Percentiles rank a stretch among this genome's conserved stretches.
Conservation (phyloP, 92 coral and sea anemone genomes). For the Porites lobata region DNA sequence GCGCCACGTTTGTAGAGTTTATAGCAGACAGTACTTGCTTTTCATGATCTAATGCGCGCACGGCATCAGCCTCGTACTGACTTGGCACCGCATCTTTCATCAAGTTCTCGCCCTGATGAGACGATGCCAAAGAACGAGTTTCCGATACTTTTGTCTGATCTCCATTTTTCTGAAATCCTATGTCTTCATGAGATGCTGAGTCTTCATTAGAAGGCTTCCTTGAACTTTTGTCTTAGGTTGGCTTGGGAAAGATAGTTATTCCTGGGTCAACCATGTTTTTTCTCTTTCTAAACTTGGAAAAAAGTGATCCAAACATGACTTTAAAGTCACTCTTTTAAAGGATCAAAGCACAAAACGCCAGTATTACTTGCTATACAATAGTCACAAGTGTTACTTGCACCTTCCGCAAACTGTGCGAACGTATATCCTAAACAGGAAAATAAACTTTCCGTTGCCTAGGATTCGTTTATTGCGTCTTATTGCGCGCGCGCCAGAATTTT, state of each 20-base stretch:
- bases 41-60: neutral
- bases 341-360: neutral
- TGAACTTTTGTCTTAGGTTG: neutral
- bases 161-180: neutral
- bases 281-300: slow-evolving; percentile 10
- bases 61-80: neutral
- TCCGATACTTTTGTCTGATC: neutral
- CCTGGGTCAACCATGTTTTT: slow-evolving; percentile 3
- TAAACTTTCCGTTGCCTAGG: slow-evolving; percentile 22
- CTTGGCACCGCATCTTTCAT: neutral
- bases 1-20: neutral
- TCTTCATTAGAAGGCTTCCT: neutral
- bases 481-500: neutral
- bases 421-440: neutral
- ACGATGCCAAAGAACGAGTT: neutral
- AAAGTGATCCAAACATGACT: slow-evolving; percentile 26
- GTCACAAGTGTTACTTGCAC: neutral
- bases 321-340: neutral
- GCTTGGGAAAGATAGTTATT: neutral
- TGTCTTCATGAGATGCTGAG: neutral
- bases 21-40: slow-evolving; percentile 1
- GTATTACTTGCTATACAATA: neutral
- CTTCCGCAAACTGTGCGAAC: neutral
- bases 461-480: slow-evolving; percentile 25
- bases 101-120: neutral